These are phyloP conservation scores for Cydia pomonella DNA, from an alignment of 1,140 invertebrate species.

Conservation along the genomic window DNA sequence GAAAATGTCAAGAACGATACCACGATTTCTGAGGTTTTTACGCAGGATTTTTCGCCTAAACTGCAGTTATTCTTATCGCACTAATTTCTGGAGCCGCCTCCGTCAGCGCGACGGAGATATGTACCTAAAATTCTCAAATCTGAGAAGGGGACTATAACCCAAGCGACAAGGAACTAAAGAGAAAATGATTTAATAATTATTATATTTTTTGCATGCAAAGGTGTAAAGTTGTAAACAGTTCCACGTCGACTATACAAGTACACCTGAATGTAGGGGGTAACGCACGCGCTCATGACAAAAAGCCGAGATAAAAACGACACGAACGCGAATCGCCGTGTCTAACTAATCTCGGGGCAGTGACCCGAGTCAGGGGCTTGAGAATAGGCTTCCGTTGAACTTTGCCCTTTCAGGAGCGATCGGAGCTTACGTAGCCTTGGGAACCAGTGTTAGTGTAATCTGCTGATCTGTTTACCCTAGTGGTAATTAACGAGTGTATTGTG, in stretches of 20 bases:
- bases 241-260: neutral
- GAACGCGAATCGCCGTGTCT: conserved; percentile 57
- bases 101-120: too few relatives aligned
- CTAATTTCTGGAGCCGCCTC: too few relatives aligned
- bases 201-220: neutral
- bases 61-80: too few relatives aligned
- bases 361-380: conserved; percentile 50
- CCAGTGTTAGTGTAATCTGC: neutral
- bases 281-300: conserved; percentile 65
- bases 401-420: conserved; percentile 13
- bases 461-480: neutral
- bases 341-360: conserved; percentile 66
- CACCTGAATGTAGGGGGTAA: conserved; percentile 57
- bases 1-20: too few relatives aligned
- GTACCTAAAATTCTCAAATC: too few relatives aligned
- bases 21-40: too few relatives aligned
- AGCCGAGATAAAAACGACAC: conserved; percentile 62
- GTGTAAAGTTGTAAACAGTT: neutral
- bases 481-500: too few relatives aligned
- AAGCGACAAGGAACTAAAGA: too few relatives aligned
- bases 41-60: too few relatives aligned
- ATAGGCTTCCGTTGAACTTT: conserved; percentile 34
- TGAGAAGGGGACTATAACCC: too few relatives aligned
- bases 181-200: neutral
- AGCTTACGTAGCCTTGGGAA: neutral